phyloP scores from a whole-genome alignment of 1,140 invertebrate species.

The Mizuhopecten yessoensis region DNA sequence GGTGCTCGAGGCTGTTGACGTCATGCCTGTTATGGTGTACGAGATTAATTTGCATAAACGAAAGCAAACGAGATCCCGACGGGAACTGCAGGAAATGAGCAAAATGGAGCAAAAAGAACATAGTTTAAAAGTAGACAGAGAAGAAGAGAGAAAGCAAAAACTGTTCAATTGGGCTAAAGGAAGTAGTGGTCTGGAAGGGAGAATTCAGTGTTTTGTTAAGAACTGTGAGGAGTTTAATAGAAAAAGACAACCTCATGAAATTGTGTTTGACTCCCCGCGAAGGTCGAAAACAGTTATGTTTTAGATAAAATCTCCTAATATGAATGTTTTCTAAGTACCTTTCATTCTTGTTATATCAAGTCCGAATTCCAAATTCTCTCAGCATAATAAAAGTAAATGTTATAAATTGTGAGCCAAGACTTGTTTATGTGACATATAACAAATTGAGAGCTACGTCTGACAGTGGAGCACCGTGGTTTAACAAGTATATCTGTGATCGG shows the following conservation, averaged over 20 bases:
- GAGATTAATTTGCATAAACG: constrained; percentile 61
- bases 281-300: not conserved
- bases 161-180: constrained; percentile 60
- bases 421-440: no score
- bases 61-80: constrained; percentile 62
- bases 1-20: constrained; percentile 60
- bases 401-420: no score
- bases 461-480: no score
- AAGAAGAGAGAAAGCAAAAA: constrained; percentile 63
- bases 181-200: constrained; percentile 50
- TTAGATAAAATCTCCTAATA: not conserved
- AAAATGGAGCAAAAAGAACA: constrained; percentile 67
- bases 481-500: no score
- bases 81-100: constrained; percentile 65
- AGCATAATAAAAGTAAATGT: not conserved
- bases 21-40: constrained; percentile 54
- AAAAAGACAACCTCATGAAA: constrained; percentile 32
- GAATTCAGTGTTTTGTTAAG: constrained; percentile 61
- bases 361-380: not conserved
- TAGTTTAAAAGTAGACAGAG: constrained; percentile 64
- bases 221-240: constrained; percentile 66
- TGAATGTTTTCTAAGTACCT: no score
- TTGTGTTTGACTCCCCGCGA: not conserved
- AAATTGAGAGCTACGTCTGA: no score
- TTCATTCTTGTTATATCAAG: no score